Conservation (phyloP, 1,140 invertebrate species). For the Zaprionus gabonicus region DNA sequence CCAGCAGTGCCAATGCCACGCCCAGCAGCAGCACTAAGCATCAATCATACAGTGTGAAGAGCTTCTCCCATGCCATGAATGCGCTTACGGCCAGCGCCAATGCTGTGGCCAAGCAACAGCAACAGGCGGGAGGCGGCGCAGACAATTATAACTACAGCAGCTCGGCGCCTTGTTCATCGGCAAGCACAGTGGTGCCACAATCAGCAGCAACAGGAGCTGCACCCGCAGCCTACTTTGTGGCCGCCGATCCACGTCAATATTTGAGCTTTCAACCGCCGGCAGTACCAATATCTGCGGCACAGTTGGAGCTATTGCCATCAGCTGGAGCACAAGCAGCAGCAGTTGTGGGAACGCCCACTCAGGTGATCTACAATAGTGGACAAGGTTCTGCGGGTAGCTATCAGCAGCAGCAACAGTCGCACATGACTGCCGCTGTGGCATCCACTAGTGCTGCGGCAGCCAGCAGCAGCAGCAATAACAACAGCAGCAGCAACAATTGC, state of each 20-base stretch:
- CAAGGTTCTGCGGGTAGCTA: constrained; percentile 19
- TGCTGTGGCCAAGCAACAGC: constrained; percentile 42
- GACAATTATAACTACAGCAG: constrained; percentile 73
- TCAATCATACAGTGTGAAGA: constrained; percentile 78
- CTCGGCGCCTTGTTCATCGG: constrained; percentile 69
- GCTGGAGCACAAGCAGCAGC: constrained; percentile 55
- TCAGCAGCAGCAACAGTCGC: constrained; percentile 66
- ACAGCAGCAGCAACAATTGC: constrained; percentile 33
- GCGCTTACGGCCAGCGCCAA: constrained; percentile 76
- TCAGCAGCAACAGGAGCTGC: constrained; percentile 23
- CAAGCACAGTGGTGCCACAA: constrained; percentile 40
- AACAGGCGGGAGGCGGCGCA: constrained; percentile 39
- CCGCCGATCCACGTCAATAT: constrained; percentile 73
- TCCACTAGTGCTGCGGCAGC: constrained; percentile 62
- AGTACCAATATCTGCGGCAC: constrained; percentile 53
- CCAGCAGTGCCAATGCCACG: constrained; percentile 61
- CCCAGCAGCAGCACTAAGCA: constrained; percentile 78
- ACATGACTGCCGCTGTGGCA: constrained; percentile 38
- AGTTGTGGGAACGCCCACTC: constrained; percentile 47
- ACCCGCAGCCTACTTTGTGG: constrained; percentile 66
- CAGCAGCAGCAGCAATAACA: constrained; percentile 25
- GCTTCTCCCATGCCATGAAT: constrained; percentile 83
- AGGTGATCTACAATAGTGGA: constrained; percentile 50
- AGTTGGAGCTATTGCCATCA: constrained; percentile 56
- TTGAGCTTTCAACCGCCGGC: constrained; percentile 76